Conservation (phyloP, 2,113 vertebrate species). For the Clarias batrachus region DNA sequence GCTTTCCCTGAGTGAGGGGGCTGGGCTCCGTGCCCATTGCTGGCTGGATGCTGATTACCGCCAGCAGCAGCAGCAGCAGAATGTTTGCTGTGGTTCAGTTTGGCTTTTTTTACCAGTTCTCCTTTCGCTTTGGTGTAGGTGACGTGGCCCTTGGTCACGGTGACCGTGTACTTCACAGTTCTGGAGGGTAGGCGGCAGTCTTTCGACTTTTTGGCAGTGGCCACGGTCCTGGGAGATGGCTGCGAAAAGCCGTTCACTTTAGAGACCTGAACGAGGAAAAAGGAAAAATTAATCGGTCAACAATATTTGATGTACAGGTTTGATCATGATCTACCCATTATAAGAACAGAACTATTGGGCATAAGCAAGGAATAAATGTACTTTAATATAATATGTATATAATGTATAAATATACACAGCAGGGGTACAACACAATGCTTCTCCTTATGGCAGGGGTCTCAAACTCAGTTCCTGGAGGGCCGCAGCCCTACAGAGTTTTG, state of each 20-base stretch:
- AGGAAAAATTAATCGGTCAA: background rate
- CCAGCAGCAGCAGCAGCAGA: conserved; percentile 76
- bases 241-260: conserved; percentile 93
- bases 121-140: conserved; percentile 99
- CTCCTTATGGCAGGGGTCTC: no score
- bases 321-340: background rate
- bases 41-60: conserved; percentile 75
- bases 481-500: no score
- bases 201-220: conserved; percentile 93
- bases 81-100: conserved; percentile 92
- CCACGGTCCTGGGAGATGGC: conserved; percentile 78
- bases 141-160: conserved; percentile 98
- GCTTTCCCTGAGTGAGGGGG: conserved; percentile 99
- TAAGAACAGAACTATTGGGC: background rate
- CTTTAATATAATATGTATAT: background rate
- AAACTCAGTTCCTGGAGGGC: no score
- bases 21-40: conserved; percentile 75
- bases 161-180: conserved; percentile 99
- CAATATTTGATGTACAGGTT: background rate
- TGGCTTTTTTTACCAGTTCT: conserved; percentile 99
- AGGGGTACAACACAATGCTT: background rate
- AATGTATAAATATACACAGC: background rate
- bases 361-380: background rate
- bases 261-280: conserved; percentile 75
- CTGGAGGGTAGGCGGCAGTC: conserved; percentile 98